Conservation (phyloP, 2,888 invertebrate genomes). For the Julus scanicus region DNA sequence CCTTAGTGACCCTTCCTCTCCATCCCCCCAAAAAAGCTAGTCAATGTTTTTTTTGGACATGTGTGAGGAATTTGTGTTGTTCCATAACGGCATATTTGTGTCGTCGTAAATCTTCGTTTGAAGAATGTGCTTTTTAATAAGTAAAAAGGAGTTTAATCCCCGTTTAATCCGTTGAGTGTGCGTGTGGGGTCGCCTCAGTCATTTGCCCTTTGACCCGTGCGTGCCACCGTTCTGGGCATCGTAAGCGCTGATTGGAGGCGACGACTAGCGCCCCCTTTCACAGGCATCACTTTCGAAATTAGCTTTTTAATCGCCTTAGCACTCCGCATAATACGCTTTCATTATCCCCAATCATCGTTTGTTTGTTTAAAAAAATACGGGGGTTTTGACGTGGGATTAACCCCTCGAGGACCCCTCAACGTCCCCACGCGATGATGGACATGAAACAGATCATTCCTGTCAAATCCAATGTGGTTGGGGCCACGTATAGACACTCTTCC, state of each 20-base stretch:
- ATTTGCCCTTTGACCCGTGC: neutral
- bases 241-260: neutral
- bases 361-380: neutral
- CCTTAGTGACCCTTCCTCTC: no score
- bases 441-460: no score
- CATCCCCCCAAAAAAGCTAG: no score
- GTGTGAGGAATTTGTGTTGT: no score
- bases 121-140: no score
- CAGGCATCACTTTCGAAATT: no score
- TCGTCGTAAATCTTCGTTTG: no score
- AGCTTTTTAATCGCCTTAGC: neutral
- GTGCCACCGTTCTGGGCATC: neutral
- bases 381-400: neutral
- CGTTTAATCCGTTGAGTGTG: neutral
- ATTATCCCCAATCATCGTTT: conserved; percentile 1
- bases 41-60: no score
- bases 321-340: neutral
- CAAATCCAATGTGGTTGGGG: no score
- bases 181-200: neutral
- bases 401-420: neutral
- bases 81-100: no score
- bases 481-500: no score
- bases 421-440: neutral
- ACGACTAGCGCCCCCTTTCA: neutral
- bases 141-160: neutral